Conservation (phyloP, 2,888 invertebrate genomes). For the Epinotia demarniana region DNA sequence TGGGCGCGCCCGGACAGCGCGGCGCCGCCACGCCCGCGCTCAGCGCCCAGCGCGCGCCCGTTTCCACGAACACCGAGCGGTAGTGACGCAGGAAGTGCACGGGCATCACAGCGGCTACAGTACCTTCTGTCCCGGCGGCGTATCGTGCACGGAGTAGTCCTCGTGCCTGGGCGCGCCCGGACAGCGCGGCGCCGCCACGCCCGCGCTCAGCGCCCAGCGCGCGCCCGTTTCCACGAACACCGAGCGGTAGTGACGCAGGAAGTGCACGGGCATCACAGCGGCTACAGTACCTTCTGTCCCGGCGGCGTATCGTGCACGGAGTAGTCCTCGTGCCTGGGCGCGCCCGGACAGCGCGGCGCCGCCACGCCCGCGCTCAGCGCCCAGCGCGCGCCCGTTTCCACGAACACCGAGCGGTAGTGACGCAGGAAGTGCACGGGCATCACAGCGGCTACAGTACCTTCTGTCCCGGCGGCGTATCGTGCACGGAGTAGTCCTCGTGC, state of each 20-base stretch:
- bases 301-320: conserved; percentile 79
- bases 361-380: conserved; percentile 61
- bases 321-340: conserved; percentile 64
- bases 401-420: conserved; percentile 61
- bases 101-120: too few relatives aligned
- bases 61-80: conserved; percentile 57
- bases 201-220: conserved; percentile 62
- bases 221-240: conserved; percentile 59
- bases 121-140: conserved; percentile 71
- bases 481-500: conserved; percentile 71
- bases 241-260: conserved; percentile 62
- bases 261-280: conserved; percentile 49
- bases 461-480: conserved; percentile 79
- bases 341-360: conserved; percentile 56
- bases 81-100: conserved; percentile 65
- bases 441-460: not conserved
- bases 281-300: conserved; percentile 55
- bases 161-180: conserved; percentile 51
- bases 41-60: conserved; percentile 60
- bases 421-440: conserved; percentile 61
- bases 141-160: conserved; percentile 77
- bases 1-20: conserved; percentile 50
- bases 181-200: conserved; percentile 61
- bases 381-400: conserved; percentile 58
- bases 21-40: conserved; percentile 63